These are phyloP conservation scores for Eriocheir sinensis DNA, from an alignment of 1,140 invertebrate species.

Conservation along the genomic window DNA sequence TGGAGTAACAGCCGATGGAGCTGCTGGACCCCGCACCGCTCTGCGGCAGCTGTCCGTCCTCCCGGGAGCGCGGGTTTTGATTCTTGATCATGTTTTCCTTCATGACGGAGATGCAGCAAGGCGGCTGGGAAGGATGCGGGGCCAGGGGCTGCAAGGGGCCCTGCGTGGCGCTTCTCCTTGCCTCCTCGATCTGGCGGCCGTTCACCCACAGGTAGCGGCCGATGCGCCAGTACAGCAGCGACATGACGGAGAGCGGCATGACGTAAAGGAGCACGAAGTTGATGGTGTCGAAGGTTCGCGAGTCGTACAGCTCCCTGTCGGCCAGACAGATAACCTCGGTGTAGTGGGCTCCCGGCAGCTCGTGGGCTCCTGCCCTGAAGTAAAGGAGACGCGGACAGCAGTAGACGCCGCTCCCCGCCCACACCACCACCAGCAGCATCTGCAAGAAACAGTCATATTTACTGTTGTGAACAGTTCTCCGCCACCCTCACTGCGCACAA, in stretches of 20 bases:
- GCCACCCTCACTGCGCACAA: too few relatives aligned
- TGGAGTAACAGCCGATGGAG: conserved; percentile 78
- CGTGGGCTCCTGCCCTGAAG: conserved; percentile 77
- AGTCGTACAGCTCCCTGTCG: conserved; percentile 88
- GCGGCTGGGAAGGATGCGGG: background rate
- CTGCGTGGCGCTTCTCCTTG: background rate
- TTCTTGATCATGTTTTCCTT: conserved; percentile 53
- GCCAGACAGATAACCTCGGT: conserved; percentile 89
- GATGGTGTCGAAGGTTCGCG: conserved; percentile 88
- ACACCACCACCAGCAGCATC: conserved; percentile 88
- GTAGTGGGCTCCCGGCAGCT: conserved; percentile 75
- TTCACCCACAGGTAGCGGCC: conserved; percentile 87
- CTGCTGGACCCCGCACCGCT: conserved; percentile 39
- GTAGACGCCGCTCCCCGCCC: conserved; percentile 89
- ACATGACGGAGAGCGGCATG: conserved; percentile 88
- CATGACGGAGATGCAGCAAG: conserved; percentile 57
- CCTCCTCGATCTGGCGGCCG: conserved; percentile 72
- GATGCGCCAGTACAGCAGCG: conserved; percentile 88
- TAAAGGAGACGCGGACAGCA: conserved; percentile 87
- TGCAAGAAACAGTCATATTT: conserved; percentile 81
- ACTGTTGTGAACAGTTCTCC: too few relatives aligned
- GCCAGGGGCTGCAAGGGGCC: background rate
- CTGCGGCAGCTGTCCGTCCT: background rate
- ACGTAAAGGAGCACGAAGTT: conserved; percentile 90
- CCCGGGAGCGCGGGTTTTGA: background rate